These are phyloP conservation scores for Oophaga pumilio DNA, from an alignment of 2,113 vertebrate genomes.

Conservation along the genomic window DNA sequence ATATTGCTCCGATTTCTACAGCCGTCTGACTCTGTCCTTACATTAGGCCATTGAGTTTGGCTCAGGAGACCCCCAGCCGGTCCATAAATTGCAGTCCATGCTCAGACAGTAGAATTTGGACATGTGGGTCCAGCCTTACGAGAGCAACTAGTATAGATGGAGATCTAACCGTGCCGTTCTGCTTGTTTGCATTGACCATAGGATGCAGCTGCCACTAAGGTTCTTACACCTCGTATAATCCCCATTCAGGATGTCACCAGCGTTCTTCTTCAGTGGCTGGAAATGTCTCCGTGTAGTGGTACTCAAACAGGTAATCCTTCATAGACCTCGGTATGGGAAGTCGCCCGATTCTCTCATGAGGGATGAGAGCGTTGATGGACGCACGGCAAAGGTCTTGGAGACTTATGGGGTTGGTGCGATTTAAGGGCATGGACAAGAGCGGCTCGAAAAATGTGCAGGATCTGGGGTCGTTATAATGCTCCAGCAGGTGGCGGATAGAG, in stretches of 20 bases:
- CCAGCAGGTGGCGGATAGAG: slow-evolving; percentile 76
- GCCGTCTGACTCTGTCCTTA: too few species aligned
- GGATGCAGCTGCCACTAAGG: neutral
- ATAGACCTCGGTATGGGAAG: slow-evolving; percentile 78
- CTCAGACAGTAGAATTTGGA: too few species aligned
- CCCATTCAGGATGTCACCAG: neutral
- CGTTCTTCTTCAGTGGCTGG: neutral
- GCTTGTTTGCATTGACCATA: neutral
- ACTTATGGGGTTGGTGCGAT: slow-evolving; percentile 75
- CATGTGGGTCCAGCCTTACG: too few species aligned
- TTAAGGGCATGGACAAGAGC: slow-evolving; percentile 76
- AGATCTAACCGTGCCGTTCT: too few species aligned
- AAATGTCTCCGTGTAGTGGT: slow-evolving; percentile 84
- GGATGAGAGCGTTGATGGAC: slow-evolving; percentile 74
- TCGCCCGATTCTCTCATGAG: slow-evolving; percentile 77
- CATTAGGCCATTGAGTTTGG: too few species aligned
- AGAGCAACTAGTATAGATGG: too few species aligned
- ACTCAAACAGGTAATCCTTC: slow-evolving; percentile 83
- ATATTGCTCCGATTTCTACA: too few species aligned
- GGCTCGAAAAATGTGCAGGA: slow-evolving; percentile 87
- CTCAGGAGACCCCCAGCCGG: too few species aligned
- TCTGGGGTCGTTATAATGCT: slow-evolving; percentile 85
- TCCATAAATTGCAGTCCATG: too few species aligned
- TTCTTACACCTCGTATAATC: neutral
- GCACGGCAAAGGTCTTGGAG: slow-evolving; percentile 80